Conservation (phyloP, 2,888 invertebrate genomes). For the Andrena minutula region DNA sequence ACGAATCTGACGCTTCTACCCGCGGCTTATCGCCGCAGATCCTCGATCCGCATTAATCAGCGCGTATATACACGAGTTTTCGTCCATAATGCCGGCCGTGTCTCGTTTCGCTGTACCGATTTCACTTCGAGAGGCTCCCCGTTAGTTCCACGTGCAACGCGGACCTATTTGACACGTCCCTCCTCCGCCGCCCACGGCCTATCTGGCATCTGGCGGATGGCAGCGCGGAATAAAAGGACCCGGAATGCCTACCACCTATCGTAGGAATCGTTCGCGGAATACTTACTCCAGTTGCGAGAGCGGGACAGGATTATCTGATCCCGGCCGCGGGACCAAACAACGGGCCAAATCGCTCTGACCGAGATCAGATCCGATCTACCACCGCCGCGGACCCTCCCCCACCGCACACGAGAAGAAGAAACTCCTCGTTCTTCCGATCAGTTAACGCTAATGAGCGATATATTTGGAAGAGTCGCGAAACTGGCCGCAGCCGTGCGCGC, state of each 20-base stretch:
- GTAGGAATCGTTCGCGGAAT: slow-evolving; percentile 45
- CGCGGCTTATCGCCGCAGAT: slow-evolving; percentile 9
- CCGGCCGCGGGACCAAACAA: slow-evolving; percentile 64
- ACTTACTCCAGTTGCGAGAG: slow-evolving; percentile 51
- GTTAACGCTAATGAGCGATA: slow-evolving; percentile 79
- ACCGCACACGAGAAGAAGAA: slow-evolving; percentile 57
- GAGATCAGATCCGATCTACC: slow-evolving; percentile 65
- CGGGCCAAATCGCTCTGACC: slow-evolving; percentile 65
- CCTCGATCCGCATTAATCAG: slow-evolving; percentile 15
- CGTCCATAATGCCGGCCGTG: slow-evolving; percentile 4
- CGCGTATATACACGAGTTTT: background rate
- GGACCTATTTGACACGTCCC: slow-evolving; percentile 34
- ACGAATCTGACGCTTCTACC: slow-evolving; percentile 13
- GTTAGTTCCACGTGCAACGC: background rate
- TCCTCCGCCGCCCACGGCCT: background rate
- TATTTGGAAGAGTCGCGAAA: slow-evolving; percentile 71
- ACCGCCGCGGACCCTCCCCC: slow-evolving; percentile 11
- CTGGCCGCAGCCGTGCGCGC: slow-evolving; percentile 40
- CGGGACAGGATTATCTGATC: slow-evolving; percentile 62
- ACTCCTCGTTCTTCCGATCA: slow-evolving; percentile 73
- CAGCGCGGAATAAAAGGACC: slow-evolving; percentile 17
- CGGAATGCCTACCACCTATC: slow-evolving; percentile 34
- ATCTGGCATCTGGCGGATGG: slow-evolving; percentile 40
- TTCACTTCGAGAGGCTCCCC: slow-evolving; percentile 24
- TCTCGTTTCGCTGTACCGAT: slow-evolving; percentile 17